A percentile compares a stretch with the other conserved stretches of the same genome.
These are phyloP conservation scores for Petrocephalus microphthalmus DNA, from an alignment of 2,113 vertebrate species.

Conservation along the genomic window DNA sequence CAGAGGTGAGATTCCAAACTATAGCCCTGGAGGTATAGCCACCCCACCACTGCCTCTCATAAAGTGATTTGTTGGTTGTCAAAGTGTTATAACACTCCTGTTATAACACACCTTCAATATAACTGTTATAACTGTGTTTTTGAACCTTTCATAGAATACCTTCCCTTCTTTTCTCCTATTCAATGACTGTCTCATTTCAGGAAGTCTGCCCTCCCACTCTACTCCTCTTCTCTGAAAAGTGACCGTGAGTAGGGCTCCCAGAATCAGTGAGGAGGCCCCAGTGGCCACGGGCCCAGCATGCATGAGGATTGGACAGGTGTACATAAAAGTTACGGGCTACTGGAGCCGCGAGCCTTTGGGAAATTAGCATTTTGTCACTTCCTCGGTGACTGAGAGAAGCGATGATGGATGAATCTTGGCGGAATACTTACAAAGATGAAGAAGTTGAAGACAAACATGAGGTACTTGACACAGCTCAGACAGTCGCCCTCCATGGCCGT, in stretches of 20 bases:
- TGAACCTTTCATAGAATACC: not conserved
- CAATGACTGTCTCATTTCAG: not conserved
- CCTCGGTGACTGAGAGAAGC: not conserved
- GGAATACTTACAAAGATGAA: conserved; percentile 87
- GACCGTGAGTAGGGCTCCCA: not conserved
- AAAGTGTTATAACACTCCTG: not conserved
- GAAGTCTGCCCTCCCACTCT: not conserved
- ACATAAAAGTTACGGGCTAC: not conserved
- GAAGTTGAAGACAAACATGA: conserved; percentile 97
- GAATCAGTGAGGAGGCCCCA: not conserved
- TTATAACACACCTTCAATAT: not conserved
- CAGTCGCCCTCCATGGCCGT: conserved; percentile 87
- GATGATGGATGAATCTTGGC: not conserved
- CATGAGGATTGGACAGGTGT: not conserved
- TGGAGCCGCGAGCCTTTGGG: not conserved
- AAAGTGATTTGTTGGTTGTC: not conserved
- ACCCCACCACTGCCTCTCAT: not conserved
- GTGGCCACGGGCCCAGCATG: not conserved
- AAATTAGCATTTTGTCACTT: not conserved
- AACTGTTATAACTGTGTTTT: not conserved
- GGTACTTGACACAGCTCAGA: conserved; percentile 91
- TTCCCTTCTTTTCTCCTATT: not conserved
- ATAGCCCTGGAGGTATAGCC: not conserved
- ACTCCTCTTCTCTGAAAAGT: not conserved
- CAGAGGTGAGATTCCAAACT: not conserved